Base-by-base conservation (phyloP, 2,797 vertebrate genomes). In the Rhinogobio ventralis region DNA sequence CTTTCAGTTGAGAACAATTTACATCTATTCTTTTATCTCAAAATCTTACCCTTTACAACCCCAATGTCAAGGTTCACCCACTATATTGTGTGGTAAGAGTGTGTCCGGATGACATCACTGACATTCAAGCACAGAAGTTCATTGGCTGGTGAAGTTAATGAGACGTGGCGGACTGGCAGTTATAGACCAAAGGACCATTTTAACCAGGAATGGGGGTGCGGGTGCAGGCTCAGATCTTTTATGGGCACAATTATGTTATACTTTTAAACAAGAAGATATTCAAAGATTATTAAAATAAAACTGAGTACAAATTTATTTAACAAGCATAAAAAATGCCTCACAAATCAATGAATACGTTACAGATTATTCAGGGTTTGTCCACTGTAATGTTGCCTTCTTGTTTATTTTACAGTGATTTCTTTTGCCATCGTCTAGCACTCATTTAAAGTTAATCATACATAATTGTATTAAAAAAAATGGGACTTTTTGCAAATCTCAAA, bases 11-110 rank as follows among this genome's bases (percentile, higher is more conserved):
- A 30, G 23, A 71, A 81, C 46, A 80, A 75, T 83, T 83, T 66
- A 30, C 33, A 69, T 75, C 76, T 78, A 69, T 88, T 85, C 83
- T 72, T 84, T 81, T 85, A 88, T 88, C 85, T 77, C 3, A 28
- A 23, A 73, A 80, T 82, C 82, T 66, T 77, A 17, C 33, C 66
- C 49, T 46, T 23, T n/a, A 51, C 8, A 66, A 74, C 46, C 75
- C 55, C 17, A 13, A 11, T 76, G 80, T 85, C 79, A 39, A 53
- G 55, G 79, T 66, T 72, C 62, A 69, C 3, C 14, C 42, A 60
- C 23, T 46, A 36, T 20, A 68, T 42, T 60, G 57, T 42, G 7
- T n/a, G 9, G 17, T 39, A 42, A 67, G 69, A 83, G 36, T 49
- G 49, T 39, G 28, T 74, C 28, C 19, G 19, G 23, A 76, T 86